phyloP scores from a whole-genome alignment of 1,140 invertebrate species.

The Ditylenchus dipsaci region DNA sequence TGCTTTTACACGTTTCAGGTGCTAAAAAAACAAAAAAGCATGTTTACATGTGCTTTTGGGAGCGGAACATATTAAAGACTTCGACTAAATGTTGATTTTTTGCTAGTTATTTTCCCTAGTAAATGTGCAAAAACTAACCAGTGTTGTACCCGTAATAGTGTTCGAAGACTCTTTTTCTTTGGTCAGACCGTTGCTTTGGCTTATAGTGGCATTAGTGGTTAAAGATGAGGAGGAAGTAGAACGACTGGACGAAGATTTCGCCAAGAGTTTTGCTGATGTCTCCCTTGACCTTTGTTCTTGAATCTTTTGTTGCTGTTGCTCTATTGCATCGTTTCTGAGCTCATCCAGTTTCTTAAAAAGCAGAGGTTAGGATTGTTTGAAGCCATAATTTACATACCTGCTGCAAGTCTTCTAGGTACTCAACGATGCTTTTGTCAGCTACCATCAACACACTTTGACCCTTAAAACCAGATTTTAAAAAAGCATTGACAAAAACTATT shows the following conservation, averaged over 20 bases:
- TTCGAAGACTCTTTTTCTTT: too few species aligned
- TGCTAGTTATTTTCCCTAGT: too few species aligned
- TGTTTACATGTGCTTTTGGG: too few species aligned
- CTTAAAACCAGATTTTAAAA: too few species aligned
- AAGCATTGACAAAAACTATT: too few species aligned
- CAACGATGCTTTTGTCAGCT: slow-evolving; percentile 49
- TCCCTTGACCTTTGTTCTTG: slow-evolving; percentile 12
- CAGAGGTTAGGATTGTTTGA: background rate
- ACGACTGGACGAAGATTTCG: background rate
- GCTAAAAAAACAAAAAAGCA: too few species aligned
- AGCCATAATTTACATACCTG: slow-evolving; percentile 17
- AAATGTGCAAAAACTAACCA: background rate
- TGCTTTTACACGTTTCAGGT: too few species aligned
- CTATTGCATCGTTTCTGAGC: slow-evolving; percentile 13
- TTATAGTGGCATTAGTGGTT: background rate
- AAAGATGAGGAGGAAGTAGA: background rate
- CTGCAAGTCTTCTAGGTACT: slow-evolving; percentile 47
- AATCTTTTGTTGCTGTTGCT: slow-evolving; percentile 18
- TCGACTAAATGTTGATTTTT: too few species aligned
- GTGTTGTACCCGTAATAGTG: background rate
- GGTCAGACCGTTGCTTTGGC: background rate
- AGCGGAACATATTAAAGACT: too few species aligned
- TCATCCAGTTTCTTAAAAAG: slow-evolving; percentile 14
- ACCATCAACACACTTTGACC: slow-evolving; percentile 53
- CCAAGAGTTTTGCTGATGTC: background rate